A percentile compares a stretch with the other conserved stretches of the same genome.
Conservation (phyloP, 1,140 invertebrate genomes). For the Ostrea edulis region DNA sequence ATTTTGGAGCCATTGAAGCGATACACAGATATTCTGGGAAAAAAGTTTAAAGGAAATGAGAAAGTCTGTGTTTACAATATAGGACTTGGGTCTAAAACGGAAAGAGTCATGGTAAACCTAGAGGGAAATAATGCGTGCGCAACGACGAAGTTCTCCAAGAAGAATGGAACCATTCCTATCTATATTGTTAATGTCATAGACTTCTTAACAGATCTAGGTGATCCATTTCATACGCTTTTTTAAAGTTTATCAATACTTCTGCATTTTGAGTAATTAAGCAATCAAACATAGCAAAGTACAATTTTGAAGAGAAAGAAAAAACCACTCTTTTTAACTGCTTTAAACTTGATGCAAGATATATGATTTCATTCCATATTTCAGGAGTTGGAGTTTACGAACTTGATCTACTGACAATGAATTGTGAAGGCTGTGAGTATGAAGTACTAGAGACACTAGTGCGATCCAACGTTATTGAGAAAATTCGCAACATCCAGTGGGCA, state of each 20-base stretch:
- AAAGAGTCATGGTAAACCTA: neutral
- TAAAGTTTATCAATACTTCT: too few relatives aligned
- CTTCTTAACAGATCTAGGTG: conserved; percentile 48
- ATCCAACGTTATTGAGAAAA: conserved; percentile 40
- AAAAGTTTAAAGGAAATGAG: too few relatives aligned
- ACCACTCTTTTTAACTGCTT: too few relatives aligned
- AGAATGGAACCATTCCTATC: conserved; percentile 46
- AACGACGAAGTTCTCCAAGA: conserved; percentile 53
- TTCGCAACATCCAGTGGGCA: conserved; percentile 56
- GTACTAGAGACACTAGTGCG: conserved; percentile 43
- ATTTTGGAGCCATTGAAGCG: conserved; percentile 46
- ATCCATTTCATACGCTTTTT: too few relatives aligned
- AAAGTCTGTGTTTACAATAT: too few relatives aligned
- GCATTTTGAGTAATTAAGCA: too few relatives aligned
- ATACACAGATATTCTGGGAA: conserved; percentile 42
- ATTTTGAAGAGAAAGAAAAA: too few relatives aligned
- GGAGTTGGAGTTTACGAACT: conserved; percentile 32
- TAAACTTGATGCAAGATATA: neutral
- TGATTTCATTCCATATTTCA: neutral
- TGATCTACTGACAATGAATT: conserved; percentile 55
- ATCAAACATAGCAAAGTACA: too few relatives aligned
- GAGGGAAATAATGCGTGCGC: conserved; percentile 54
- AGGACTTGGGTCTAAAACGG: too few relatives aligned
- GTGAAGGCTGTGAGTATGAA: conserved; percentile 58
- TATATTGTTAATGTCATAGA: conserved; percentile 46